Percentiles rank a stretch among this genome's conserved stretches.
These are phyloP conservation scores for Tenebrosternarchus preto DNA, from an alignment of 2,113 vertebrate species.

Conservation along the genomic window DNA sequence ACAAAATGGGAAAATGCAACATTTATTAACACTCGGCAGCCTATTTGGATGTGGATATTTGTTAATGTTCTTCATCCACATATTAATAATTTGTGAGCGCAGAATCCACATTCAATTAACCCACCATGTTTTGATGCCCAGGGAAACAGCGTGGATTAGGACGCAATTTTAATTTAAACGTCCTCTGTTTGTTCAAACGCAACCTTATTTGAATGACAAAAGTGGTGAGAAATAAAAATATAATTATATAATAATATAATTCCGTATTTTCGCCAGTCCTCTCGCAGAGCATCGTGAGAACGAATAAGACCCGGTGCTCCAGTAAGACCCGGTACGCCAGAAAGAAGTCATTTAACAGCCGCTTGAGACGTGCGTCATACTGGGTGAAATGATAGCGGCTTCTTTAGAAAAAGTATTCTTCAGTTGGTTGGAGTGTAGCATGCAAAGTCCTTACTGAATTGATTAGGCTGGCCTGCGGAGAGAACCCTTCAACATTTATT, in stretches of 20 bases:
- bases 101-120: too few relatives aligned
- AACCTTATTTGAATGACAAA: constrained; percentile 25
- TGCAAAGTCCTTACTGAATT: constrained; percentile 1
- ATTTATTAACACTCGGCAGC: too few relatives aligned
- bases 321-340: background rate
- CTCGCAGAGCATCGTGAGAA: background rate
- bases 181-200: background rate
- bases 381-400: background rate
- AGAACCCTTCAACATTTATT: constrained; percentile 35
- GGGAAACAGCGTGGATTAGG: background rate
- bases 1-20: too few relatives aligned
- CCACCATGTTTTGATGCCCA: background rate
- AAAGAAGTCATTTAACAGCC: constrained; percentile 9
- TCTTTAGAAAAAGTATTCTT: constrained; percentile 25
- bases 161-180: background rate
- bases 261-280: background rate
- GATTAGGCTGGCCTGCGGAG: constrained; percentile 28
- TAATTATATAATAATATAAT: background rate
- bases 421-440: constrained; percentile 4
- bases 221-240: background rate
- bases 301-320: background rate
- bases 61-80: too few relatives aligned
- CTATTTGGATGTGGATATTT: too few relatives aligned
- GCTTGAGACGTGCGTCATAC: background rate
- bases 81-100: too few relatives aligned